Base-by-base conservation (phyloP, 2,888 invertebrate genomes). In the Acleris sparsana region DNA sequence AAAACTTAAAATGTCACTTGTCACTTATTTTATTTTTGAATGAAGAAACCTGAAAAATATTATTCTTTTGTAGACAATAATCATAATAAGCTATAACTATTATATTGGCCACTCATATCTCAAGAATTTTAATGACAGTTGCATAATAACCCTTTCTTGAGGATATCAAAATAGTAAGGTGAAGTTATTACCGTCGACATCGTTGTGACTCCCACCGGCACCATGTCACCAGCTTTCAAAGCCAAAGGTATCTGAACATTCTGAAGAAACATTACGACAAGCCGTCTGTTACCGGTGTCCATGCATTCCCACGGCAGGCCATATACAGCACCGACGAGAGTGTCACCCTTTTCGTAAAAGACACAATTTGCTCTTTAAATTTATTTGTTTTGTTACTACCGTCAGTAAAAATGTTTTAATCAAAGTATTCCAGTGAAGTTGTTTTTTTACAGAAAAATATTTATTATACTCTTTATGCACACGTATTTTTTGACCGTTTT, bases 141-240 rank as follows among this genome's bases (percentile, higher is more conserved):
- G 4, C 44, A 49, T 18, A 4, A 49, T 33, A 33, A 33, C 7
- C 25, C 25, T 3, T 33, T 9, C 3, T 0, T 33, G 9, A 33
- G 33, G 18, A 18, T 18, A 49, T 1, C 18, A 18, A 18, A 17
- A 9, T 18, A 49, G 20, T 18, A 49, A n/a, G 7, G 17, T 18
- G 0, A 20, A 39, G 13, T 3, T 39, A 16, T 53, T 59, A 64
- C 64, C 58, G 59, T 20, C 16, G 53, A 53, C 64, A 59, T 59
- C 9, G 64, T 64, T 13, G 44, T 53, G n/a, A 64, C 59, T 13
- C 64, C 64, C 16, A 64, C 59, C 3, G 64, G 53, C 1, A 64
- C 53, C 46, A 64, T 59, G 0, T 57, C 64, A 3, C 59, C 53
- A 6, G 59, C 64, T 53, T 65, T 65, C 17, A 65, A 20, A 2